Evolutionary conservation across 2,888 invertebrate species (phyloP).

Genomic region (Crossocerus cetratus): DNA sequence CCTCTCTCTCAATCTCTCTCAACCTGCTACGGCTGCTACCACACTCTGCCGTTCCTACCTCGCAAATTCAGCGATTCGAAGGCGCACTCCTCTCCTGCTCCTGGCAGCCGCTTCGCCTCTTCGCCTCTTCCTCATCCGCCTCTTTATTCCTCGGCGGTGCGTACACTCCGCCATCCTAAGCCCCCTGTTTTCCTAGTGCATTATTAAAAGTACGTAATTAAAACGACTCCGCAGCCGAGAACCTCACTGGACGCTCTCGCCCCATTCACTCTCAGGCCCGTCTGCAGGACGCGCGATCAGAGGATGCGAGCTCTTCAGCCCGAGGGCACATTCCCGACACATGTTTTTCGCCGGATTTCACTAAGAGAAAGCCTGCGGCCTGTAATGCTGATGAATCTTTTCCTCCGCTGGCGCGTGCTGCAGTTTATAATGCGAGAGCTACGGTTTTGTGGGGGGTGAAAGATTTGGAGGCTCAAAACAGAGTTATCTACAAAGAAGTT

Average conservation of each 20-base stretch:
- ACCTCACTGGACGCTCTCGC: neutral
- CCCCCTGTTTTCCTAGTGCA: neutral
- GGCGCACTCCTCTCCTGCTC: too few species aligned
- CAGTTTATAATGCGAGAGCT: too few species aligned
- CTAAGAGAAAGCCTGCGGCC: neutral
- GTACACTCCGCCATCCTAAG: conserved; percentile 1
- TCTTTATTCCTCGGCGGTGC: neutral
- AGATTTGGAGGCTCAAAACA: too few species aligned
- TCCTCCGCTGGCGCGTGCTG: neutral
- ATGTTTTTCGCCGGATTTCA: neutral
- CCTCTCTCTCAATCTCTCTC: too few species aligned
- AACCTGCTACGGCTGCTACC: too few species aligned
- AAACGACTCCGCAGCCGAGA: conserved; percentile 1
- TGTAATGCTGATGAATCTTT: conserved; percentile 9
- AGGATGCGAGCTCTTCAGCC: neutral
- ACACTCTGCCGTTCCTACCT: too few species aligned
- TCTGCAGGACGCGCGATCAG: neutral
- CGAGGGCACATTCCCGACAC: neutral
- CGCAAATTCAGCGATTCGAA: too few species aligned
- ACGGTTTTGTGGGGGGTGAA: too few species aligned
- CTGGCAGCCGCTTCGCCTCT: too few species aligned
- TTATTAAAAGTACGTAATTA: neutral
- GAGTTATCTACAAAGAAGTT: too few species aligned
- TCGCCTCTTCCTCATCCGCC: neutral
- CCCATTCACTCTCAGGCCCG: too few species aligned